Percentiles rank a stretch among this genome's conserved stretches.
These are phyloP conservation scores for Acrobeloides nanus DNA, from an alignment of 2,888 invertebrate genomes.

Conservation along the genomic window DNA sequence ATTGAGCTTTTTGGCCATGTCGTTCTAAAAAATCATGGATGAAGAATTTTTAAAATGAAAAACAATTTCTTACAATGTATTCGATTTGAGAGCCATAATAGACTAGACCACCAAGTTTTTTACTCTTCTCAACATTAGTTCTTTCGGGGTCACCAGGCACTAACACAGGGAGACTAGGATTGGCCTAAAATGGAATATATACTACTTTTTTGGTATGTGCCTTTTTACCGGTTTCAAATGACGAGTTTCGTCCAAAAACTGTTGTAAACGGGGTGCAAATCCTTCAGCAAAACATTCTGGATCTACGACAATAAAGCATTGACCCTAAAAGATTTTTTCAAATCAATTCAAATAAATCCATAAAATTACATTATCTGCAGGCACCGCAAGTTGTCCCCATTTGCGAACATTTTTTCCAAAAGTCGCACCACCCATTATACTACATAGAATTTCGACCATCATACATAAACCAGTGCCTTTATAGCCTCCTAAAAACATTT, in stretches of 20 bases:
- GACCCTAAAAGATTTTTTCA: conserved; percentile 36
- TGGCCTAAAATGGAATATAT: conserved; percentile 2
- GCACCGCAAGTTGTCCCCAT: conserved; percentile 66
- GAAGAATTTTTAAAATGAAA: conserved; percentile 4
- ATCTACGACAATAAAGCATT: conserved; percentile 53
- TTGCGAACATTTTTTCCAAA: conserved; percentile 72
- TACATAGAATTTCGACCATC: conserved; percentile 75
- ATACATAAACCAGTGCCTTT: conserved; percentile 79
- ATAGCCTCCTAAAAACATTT: conserved; percentile 62
- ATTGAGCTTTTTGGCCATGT: conserved; percentile 12
- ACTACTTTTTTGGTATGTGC: not conserved
- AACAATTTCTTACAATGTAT: conserved; percentile 59
- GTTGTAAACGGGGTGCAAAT: conserved; percentile 43
- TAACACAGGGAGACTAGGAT: conserved; percentile 35
- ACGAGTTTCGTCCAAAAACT: conserved; percentile 48
- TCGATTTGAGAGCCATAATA: conserved; percentile 59
- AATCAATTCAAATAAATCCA: not conserved
- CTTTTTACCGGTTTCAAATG: conserved; percentile 33
- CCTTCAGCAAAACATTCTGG: conserved; percentile 52
- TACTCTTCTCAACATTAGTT: conserved; percentile 43
- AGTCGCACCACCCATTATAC: conserved; percentile 65
- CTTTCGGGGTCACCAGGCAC: conserved; percentile 53
- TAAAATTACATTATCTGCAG: conserved; percentile 59
- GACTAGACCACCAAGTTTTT: conserved; percentile 41
- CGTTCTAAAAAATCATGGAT: conserved; percentile 16